Base-by-base conservation (phyloP, 2,113 vertebrate genomes). In the Pelodiscus sinensis region DNA sequence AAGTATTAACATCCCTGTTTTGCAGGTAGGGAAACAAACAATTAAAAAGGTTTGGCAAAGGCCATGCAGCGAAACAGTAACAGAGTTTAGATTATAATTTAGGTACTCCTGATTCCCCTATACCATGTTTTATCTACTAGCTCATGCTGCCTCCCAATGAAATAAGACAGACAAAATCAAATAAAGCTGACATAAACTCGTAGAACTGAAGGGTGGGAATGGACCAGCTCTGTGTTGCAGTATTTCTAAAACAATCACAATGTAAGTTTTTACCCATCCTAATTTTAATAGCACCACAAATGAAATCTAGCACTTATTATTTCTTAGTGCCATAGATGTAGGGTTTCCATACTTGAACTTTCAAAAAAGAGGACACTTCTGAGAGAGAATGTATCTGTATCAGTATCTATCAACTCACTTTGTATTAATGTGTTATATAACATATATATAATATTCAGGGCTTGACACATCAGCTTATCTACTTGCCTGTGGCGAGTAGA, bases 281-380 rank as follows among this genome's bases (percentile, higher is more conserved):
- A 85, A 51, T 86, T 60, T 92, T 92, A 93, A 68, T 89, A 87
- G 65, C 38, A 92, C n/a, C 58, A 50, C 44, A 35, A 27, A 44
- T 90, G 85, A 56, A 92, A 81, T 71, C 95, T 85, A 55, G 54
- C 54, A 86, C 89, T 85, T 94, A 77, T 96, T 93, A 94, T 1
- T 68, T n/a, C 65, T 3, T 68, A 68, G 6, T 68, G 65, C 31
- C 65, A 68, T 68, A n/a, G 31, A n/a, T n/a, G 25, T 68, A 44
- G 38, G 38, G 38, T 44, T 44, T 3, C 38, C 38, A 44, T 44
- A 44, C 5, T 44, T 44, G 38, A 44, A 44, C 38, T 44, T 44
- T 44, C 38, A 44, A 44, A 44, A 44, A 44, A 44, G 38, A 44
- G 38, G 38, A 44, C 38, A 44, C 38, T 44, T 44, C 38, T 44